A percentile compares a stretch with the other conserved stretches of the same genome.
These are phyloP conservation scores for Calycopis cecrops DNA, from an alignment of 1,140 invertebrate genomes.

Conservation along the genomic window DNA sequence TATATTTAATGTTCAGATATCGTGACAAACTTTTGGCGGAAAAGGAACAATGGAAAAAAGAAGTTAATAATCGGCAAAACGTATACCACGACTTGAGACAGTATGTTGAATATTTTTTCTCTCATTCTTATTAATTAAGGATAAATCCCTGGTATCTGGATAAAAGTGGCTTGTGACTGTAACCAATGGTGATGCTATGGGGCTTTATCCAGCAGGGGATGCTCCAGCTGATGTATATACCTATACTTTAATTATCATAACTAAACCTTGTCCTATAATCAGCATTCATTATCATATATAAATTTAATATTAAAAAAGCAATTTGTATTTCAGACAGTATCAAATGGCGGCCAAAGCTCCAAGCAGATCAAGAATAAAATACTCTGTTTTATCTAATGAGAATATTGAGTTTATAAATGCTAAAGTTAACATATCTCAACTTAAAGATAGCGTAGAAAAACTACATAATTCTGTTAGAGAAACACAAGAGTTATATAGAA, in stretches of 20 bases:
- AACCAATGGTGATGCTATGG: no score
- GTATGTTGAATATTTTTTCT: constrained; percentile 34
- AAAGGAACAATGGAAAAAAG: constrained; percentile 62
- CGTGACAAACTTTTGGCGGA: constrained; percentile 47
- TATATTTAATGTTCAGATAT: constrained; percentile 43
- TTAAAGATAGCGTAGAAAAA: constrained; percentile 48
- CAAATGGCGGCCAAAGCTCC: constrained; percentile 44
- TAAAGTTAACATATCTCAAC: constrained; percentile 51
- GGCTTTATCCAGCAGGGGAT: no score
- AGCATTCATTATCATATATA: no score
- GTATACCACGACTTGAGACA: constrained; percentile 59
- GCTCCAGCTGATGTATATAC: no score
- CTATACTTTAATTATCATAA: no score
- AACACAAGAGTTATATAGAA: constrained; percentile 41
- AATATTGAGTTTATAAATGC: constrained; percentile 62
- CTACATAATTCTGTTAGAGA: constrained; percentile 50
- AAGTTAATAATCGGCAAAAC: constrained; percentile 48
- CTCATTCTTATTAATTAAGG: background rate
- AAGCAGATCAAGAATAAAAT: constrained; percentile 47
- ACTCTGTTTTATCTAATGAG: constrained; percentile 52
- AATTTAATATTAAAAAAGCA: no score
- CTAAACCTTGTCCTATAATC: no score
- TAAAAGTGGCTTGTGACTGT: no score
- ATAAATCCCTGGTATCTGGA: no score
- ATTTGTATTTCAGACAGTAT: constrained; percentile 47